Percentiles rank a stretch among this genome's conserved stretches.
Evolutionary conservation across 2,797 vertebrate genomes (phyloP).

Genomic region (Eutrigla gurnardus): DNA sequence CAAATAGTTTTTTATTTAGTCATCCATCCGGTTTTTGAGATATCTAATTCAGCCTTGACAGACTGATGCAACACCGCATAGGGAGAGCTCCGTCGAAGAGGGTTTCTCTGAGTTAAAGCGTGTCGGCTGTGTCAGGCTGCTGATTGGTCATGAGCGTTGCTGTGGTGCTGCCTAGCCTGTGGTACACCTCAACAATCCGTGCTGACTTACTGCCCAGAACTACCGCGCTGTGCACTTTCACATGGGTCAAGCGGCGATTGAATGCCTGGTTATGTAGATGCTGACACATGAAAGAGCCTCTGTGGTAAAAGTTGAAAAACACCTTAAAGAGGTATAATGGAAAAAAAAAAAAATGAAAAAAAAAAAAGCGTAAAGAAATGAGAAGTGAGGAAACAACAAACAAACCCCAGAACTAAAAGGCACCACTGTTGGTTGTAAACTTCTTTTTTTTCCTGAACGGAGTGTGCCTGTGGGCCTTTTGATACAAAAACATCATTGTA

Average conservation of each 20-base stretch:
- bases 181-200: slow-evolving; percentile 80
- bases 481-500: slow-evolving; percentile 70
- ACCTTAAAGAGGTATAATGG: slow-evolving; percentile 55
- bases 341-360: slow-evolving; percentile 54
- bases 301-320: slow-evolving; percentile 73
- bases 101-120: slow-evolving; percentile 49
- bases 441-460: slow-evolving; percentile 51
- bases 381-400: slow-evolving; percentile 70
- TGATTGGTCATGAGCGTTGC: slow-evolving; percentile 58
- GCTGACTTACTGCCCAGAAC: slow-evolving; percentile 71
- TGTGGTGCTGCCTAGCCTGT: slow-evolving; percentile 63
- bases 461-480: slow-evolving; percentile 54
- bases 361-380: slow-evolving; percentile 57
- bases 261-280: slow-evolving; percentile 71
- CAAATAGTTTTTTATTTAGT: too few species aligned
- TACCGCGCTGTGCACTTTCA: slow-evolving; percentile 59
- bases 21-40: background rate
- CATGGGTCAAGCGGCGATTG: slow-evolving; percentile 68
- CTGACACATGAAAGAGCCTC: slow-evolving; percentile 74
- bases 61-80: slow-evolving; percentile 1
- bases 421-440: slow-evolving; percentile 64
- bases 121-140: slow-evolving; percentile 57
- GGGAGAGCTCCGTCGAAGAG: slow-evolving; percentile 26
- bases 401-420: slow-evolving; percentile 66
- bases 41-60: slow-evolving; percentile 14